Percentiles rank a stretch among this genome's conserved stretches.
phyloP scores from a whole-genome alignment of 2,797 vertebrate species.

The Galagoides demidoff region DNA sequence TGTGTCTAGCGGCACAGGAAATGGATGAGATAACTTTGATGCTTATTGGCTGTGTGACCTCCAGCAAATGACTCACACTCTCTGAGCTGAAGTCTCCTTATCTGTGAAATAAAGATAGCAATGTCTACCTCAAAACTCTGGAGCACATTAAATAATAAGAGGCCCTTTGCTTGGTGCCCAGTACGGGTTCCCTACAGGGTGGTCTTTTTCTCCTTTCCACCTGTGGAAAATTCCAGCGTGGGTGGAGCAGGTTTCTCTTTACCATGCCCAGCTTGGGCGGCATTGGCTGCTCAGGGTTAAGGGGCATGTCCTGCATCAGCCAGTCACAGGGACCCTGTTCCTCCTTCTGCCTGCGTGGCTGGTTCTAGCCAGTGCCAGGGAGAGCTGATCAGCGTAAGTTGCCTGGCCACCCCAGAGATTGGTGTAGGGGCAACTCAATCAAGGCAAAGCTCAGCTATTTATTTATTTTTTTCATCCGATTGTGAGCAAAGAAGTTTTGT shows the following conservation, averaged over 20 bases:
- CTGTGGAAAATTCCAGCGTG: not conserved
- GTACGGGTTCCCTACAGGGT: accelerated
- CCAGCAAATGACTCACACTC: not conserved
- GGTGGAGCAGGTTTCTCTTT: accelerated
- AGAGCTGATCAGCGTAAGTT: not conserved
- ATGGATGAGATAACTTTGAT: not conserved
- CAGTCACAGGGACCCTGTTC: not conserved
- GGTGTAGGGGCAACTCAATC: not conserved
- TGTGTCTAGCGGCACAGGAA: not conserved
- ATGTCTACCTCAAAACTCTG: not conserved
- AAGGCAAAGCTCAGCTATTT: not conserved
- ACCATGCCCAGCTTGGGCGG: accelerated
- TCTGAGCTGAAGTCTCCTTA: not conserved
- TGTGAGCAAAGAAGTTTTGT: not conserved
- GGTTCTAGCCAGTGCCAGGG: not conserved
- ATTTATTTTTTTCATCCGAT: not conserved
- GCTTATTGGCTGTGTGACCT: not conserved
- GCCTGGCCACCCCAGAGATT: not conserved
- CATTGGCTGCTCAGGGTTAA: too few relatives aligned
- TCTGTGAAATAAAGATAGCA: not conserved
- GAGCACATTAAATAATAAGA: not conserved
- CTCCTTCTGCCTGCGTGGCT: not conserved
- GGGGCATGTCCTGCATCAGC: not conserved
- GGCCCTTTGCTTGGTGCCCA: not conserved
- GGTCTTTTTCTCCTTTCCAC: not conserved